Conservation (phyloP, 2,797 vertebrate species). For the Melanotaenia boesemani region DNA sequence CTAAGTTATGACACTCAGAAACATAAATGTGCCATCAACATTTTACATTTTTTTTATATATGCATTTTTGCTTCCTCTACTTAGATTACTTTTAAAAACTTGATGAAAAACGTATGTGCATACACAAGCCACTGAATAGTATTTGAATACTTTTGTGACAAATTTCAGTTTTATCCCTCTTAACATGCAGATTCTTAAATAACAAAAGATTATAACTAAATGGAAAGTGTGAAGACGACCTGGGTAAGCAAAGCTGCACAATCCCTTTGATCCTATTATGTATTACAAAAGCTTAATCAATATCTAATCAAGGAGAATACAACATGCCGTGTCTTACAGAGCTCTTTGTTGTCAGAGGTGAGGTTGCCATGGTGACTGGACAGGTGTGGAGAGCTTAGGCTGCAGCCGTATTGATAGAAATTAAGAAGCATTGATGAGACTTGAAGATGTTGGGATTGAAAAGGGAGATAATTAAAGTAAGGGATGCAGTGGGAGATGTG, state of each 20-base stretch:
- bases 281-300: constrained; percentile 89
- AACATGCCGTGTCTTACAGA: constrained; percentile 81
- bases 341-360: constrained; percentile 85
- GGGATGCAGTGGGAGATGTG: constrained; percentile 53
- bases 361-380: constrained; percentile 83
- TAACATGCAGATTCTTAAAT: constrained; percentile 80
- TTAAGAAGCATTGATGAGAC: constrained; percentile 84
- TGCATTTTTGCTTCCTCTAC: constrained; percentile 36
- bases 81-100: constrained; percentile 5
- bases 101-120: constrained; percentile 22
- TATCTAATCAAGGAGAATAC: constrained; percentile 87
- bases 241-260: constrained; percentile 78
- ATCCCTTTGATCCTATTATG: constrained; percentile 86
- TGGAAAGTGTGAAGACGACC: constrained; percentile 76
- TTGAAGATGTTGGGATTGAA: constrained; percentile 79
- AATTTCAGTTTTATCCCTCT: constrained; percentile 66
- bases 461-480: constrained; percentile 79
- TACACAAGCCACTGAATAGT: constrained; percentile 44
- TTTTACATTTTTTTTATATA: constrained; percentile 43
- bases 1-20: constrained; percentile 47
- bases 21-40: constrained; percentile 47
- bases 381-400: constrained; percentile 81
- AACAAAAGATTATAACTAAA: constrained; percentile 83
- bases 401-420: constrained; percentile 82
- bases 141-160: constrained; percentile 53